Percentiles rank a stretch among this genome's conserved stretches.
phyloP scores from a whole-genome alignment of 2,888 invertebrate species.

The Parnassius smintheus region DNA sequence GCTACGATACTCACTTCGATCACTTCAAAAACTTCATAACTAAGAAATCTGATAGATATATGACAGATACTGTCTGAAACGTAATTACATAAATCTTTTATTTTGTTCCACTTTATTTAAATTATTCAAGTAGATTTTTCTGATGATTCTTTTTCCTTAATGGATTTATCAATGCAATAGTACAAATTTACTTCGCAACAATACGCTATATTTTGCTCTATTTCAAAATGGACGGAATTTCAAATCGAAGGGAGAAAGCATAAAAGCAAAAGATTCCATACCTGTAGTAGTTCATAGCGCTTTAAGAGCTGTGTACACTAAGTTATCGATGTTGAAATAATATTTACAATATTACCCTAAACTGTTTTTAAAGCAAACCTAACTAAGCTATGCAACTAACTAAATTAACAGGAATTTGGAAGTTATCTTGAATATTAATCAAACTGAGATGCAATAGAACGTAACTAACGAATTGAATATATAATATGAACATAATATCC shows the following conservation, averaged over 20 bases:
- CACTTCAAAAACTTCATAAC: no score
- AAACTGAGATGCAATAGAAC: slow-evolving; percentile 2
- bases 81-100: no score
- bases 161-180: not conserved
- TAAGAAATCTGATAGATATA: no score
- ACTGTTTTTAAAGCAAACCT: not conserved
- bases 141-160: no score
- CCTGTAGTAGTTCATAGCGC: slow-evolving; percentile 50
- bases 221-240: slow-evolving; percentile 51
- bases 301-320: slow-evolving; percentile 47
- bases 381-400: not conserved
- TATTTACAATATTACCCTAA: not conserved
- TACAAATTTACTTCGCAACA: slow-evolving; percentile 30
- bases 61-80: no score
- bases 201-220: slow-evolving; percentile 36
- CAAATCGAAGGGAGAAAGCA: slow-evolving; percentile 59
- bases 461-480: slow-evolving; percentile 18
- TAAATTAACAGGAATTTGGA: not conserved
- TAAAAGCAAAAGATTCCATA: slow-evolving; percentile 67
- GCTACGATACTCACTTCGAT: no score
- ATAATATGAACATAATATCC: slow-evolving; percentile 19
- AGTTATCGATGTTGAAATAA: slow-evolving; percentile 47
- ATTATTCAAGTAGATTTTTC: no score
- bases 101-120: no score
- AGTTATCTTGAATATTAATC: not conserved